These are phyloP conservation scores for Raja brachyura DNA, from an alignment of 2,113 vertebrate genomes.

Conservation along the genomic window DNA sequence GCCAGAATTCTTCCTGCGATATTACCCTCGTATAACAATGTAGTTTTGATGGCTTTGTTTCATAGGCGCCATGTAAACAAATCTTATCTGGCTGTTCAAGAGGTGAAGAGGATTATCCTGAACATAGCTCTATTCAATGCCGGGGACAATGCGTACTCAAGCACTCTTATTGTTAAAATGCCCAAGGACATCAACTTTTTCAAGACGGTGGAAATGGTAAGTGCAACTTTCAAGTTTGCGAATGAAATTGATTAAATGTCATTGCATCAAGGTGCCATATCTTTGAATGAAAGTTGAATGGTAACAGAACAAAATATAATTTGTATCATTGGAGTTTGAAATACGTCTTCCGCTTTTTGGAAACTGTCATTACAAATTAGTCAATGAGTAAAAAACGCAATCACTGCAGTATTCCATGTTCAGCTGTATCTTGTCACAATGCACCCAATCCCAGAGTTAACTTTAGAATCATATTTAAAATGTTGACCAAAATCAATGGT, in stretches of 20 bases:
- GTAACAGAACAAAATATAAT: neutral
- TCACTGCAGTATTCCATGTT: neutral
- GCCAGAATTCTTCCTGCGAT: neutral
- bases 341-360: neutral
- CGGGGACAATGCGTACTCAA: constrained; percentile 83
- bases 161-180: constrained; percentile 65
- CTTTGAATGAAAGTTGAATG: neutral
- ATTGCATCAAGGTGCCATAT: neutral
- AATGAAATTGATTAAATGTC: neutral
- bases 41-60: constrained; percentile 20
- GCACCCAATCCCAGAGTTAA: neutral
- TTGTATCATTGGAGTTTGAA: neutral
- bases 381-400: neutral
- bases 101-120: constrained; percentile 66
- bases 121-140: constrained; percentile 68
- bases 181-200: constrained; percentile 77
- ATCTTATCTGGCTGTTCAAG: constrained; percentile 71
- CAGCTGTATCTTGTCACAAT: neutral
- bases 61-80: constrained; percentile 65
- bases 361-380: neutral
- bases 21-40: neutral
- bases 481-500: neutral
- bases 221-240: constrained; percentile 41
- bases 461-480: neutral
- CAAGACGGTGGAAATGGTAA: constrained; percentile 75